Percentiles rank a stretch among this genome's conserved stretches.
These are phyloP conservation scores for Setipinna tenuifilis DNA, from an alignment of 2,797 vertebrate species.

Conservation along the genomic window DNA sequence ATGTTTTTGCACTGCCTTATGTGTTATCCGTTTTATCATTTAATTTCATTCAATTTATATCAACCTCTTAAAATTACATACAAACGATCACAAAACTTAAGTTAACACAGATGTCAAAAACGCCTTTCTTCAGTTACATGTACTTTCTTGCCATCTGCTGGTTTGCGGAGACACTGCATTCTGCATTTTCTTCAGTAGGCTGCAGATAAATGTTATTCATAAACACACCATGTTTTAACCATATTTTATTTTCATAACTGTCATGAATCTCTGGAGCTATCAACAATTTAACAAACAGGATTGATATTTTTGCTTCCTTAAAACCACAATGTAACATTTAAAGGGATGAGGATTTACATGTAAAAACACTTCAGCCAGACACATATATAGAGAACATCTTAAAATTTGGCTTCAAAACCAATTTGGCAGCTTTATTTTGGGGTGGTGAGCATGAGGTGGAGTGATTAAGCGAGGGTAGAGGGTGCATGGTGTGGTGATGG, in stretches of 20 bases:
- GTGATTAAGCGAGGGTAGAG: constrained; percentile 52
- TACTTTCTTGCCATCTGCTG: not conserved
- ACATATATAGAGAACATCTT: constrained; percentile 61
- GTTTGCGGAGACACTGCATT: not conserved
- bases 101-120: no score
- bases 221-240: constrained; percentile 47
- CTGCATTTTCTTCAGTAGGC: not conserved
- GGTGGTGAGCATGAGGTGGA: constrained; percentile 46
- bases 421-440: constrained; percentile 72
- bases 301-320: constrained; percentile 49
- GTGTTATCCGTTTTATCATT: no score
- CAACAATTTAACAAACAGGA: constrained; percentile 71
- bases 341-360: constrained; percentile 70
- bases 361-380: constrained; percentile 70
- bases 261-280: constrained; percentile 67
- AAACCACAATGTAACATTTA: constrained; percentile 71
- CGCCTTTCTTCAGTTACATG: not conserved
- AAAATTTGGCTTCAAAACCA: constrained; percentile 67
- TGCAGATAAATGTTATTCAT: not conserved
- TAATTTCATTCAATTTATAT: no score
- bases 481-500: not conserved
- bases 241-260: constrained; percentile 63
- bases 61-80: no score
- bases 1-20: no score
- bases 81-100: no score